Evolutionary conservation across 2,888 invertebrate species (phyloP), one percentile per base, ranked within the genome.

Genomic region (Bembecia ichneumoniformis): DNA sequence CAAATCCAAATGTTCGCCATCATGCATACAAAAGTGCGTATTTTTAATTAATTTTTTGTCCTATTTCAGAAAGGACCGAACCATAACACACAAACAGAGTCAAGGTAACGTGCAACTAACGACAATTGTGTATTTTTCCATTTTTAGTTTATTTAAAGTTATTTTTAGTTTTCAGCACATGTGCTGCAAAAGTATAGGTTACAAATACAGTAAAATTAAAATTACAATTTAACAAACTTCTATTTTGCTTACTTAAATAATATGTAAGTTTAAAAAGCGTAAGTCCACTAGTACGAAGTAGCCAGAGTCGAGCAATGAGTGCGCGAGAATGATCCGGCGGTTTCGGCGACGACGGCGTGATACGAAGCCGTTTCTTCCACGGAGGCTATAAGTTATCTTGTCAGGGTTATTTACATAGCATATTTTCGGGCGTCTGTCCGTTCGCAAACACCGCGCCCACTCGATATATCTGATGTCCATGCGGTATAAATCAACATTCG

Each of bases 321-420:
- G 9, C 28, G 3, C 40, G n/a, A 13, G 36, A 40, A 13, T 40
- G 14, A 40, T 40, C 40, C 0, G 40, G 40, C 40, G 13, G 3
- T 13, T 11, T 40, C n/a, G 4, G 14, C 40, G 13, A 35, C n/a
- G n/a, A n/a, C 44, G 17, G 44, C 44, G 44, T 16, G 7, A 44
- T 16, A n/a, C 40, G 40, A 40, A 40, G 13, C 14, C 40, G 13
- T 14, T 40, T 40, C 48, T 13, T 48, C 14, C 48, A 4, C 9
- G 47, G 52, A 48, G 47, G 49, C 61, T 49, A 64, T 71, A 59
- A 54, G 58, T 67, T 59, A 59, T 47, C 35, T 47, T 50, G 50
- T 47, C 49, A 48, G 48, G 57, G 60, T 57, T 68, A 68, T 74
- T 74, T 71, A 74, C 74, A 71, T 63, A 59, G 63, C 68, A 71